Conservation (phyloP, 2,888 invertebrate species). For the Desoria tigrina region DNA sequence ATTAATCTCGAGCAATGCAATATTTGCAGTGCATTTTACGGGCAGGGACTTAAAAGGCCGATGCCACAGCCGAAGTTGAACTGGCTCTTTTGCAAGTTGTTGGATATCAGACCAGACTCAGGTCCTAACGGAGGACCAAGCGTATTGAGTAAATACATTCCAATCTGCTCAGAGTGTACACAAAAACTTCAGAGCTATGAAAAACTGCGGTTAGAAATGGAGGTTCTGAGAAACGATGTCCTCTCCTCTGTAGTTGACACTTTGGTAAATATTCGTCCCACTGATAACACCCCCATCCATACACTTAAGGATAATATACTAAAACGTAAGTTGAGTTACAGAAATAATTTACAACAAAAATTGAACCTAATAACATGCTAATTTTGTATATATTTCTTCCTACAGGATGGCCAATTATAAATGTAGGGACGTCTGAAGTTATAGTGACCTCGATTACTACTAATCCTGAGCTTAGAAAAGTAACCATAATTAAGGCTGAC, state of each 20-base stretch:
- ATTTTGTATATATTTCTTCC: too few relatives aligned
- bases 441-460: too few relatives aligned
- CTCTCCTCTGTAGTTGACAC: conserved; percentile 33
- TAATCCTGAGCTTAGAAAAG: too few relatives aligned
- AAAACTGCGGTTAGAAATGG: conserved; percentile 31
- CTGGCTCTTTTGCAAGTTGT: too few relatives aligned
- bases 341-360: too few relatives aligned
- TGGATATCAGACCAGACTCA: too few relatives aligned
- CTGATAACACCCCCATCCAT: conserved; percentile 24
- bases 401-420: too few relatives aligned
- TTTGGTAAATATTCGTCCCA: conserved; percentile 25
- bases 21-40: conserved; percentile 29
- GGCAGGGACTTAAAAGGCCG: neutral
- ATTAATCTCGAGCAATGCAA: conserved; percentile 31
- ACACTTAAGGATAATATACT: conserved; percentile 21
- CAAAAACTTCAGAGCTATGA: conserved; percentile 28
- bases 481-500: too few relatives aligned
- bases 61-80: conserved; percentile 16
- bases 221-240: conserved; percentile 25
- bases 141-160: conserved; percentile 22
- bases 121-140: neutral
- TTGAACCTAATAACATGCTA: too few relatives aligned
- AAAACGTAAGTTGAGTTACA: conserved; percentile 21
- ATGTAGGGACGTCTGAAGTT: too few relatives aligned
- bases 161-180: conserved; percentile 27